Evolutionary conservation across 1,140 invertebrate species (phyloP), one percentile per base, ranked within the genome.

Genomic region (Caenorhabditis brenneri): DNA sequence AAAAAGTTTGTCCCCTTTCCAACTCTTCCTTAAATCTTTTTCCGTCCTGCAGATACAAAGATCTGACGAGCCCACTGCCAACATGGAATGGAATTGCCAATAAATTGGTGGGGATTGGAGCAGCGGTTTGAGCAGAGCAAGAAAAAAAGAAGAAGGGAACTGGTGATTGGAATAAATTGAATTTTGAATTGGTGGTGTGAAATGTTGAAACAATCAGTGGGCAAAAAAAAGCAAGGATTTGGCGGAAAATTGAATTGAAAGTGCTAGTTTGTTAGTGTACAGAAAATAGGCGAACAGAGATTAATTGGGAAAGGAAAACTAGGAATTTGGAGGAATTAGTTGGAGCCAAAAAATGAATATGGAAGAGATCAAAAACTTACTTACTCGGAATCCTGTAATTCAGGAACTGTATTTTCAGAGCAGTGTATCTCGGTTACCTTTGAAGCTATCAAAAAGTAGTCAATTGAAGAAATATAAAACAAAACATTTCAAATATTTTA

Each of bases 21-120:
- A n/a, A n/a, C n/a, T n/a, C n/a, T n/a, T n/a, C n/a, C n/a, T n/a
- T n/a, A n/a, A n/a, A n/a, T n/a, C n/a, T n/a, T n/a, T n/a, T n/a
- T n/a, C n/a, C n/a, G n/a, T 42, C 27, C 33, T 74, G 9, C 36
- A 74, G 65, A 24, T 74, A 74, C 36, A 74, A 74, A 42, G 65
- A 74, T 2, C 65, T 74, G 19, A 74, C 65, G 16, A 74, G 36
- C 24, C 36, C 65, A 27, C 15, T 74, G 36, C 33, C 65, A 10
- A 46, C 65, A 7, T 74, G 65, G 65, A 74, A 74, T 42, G 65
- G 65, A 42, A 46, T 74, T 10, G 65, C 65, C 36, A 74, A 74
- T n/a, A 42, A 46, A n/a, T 42, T 74, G n/a, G n/a, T 74, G 22
- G 65, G 65, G 24, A 74, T 74, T 7, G 65, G 65, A 42, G 10